phyloP scores from a whole-genome alignment of 2,113 vertebrate species.

The Sinocyclocheilus maitianheensis region DNA sequence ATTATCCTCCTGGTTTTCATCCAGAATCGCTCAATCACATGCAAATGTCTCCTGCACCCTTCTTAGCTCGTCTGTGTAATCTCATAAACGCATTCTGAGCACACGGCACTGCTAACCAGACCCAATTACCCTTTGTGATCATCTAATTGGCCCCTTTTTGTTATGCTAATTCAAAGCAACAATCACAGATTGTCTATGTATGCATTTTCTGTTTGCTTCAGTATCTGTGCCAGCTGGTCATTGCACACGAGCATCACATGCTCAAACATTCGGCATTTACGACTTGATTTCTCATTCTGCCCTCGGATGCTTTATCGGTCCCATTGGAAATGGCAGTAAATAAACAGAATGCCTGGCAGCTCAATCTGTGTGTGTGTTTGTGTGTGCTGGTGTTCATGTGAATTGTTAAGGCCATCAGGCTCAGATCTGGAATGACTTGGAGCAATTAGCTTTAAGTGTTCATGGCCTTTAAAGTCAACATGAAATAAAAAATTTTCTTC shows the following conservation, averaged over 20 bases:
- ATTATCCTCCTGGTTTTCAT: constrained; percentile 19
- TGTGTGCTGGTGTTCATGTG: not conserved
- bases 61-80: constrained; percentile 27
- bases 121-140: constrained; percentile 35
- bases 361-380: not conserved
- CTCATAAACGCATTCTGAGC: constrained; percentile 38
- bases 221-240: constrained; percentile 33
- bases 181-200: constrained; percentile 36
- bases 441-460: constrained; percentile 26
- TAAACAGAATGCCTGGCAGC: constrained; percentile 21
- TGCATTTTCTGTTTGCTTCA: constrained; percentile 7
- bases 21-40: constrained; percentile 28
- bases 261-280: constrained; percentile 40
- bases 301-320: constrained; percentile 52
- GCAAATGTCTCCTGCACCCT: constrained; percentile 16
- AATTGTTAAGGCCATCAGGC: constrained; percentile 15
- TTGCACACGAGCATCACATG: constrained; percentile 25
- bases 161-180: constrained; percentile 42
- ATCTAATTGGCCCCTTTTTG: constrained; percentile 48
- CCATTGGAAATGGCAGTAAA: constrained; percentile 44
- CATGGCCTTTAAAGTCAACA: not conserved
- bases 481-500: not conserved
- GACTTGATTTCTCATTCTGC: constrained; percentile 37
- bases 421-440: not conserved
- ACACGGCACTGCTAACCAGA: constrained; percentile 12